A percentile compares a stretch with the other conserved stretches of the same genome.
Evolutionary conservation across 2,113 vertebrate species (phyloP).

Genomic region (Calyptommatus sinebrachiatus): DNA sequence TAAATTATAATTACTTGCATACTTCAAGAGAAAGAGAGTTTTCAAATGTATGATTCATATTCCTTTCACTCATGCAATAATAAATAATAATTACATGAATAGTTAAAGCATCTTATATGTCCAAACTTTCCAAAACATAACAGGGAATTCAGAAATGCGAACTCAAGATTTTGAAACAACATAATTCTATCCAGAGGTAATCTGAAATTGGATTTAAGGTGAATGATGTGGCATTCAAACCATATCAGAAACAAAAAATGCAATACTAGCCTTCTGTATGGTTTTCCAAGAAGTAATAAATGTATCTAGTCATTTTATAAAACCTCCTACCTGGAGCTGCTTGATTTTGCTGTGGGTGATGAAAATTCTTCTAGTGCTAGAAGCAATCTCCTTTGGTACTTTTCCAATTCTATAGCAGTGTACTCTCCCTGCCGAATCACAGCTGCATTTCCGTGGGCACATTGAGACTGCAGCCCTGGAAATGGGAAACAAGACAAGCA

Average conservation of each 20-base stretch:
- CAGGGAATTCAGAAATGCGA: background rate
- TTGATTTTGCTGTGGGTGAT: slow-evolving; percentile 81
- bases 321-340: slow-evolving; percentile 76
- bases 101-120: too few species aligned
- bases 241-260: too few species aligned
- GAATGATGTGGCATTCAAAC: background rate
- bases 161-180: background rate
- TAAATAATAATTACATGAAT: too few species aligned
- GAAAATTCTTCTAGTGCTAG: slow-evolving; percentile 69
- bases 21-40: too few species aligned
- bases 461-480: slow-evolving; percentile 19
- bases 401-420: slow-evolving; percentile 76
- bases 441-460: slow-evolving; percentile 78
- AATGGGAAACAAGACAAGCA: slow-evolving; percentile 54
- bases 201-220: background rate
- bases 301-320: slow-evolving; percentile 9
- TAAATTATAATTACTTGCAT: too few species aligned
- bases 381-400: slow-evolving; percentile 68
- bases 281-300: too few species aligned
- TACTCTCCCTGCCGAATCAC: slow-evolving; percentile 66
- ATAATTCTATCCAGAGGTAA: background rate
- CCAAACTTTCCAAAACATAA: too few species aligned
- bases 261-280: too few species aligned
- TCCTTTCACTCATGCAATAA: too few species aligned
- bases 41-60: too few species aligned